Evolutionary conservation across 2,797 vertebrate genomes (phyloP).

Genomic region (Brachyalestes nurse): DNA sequence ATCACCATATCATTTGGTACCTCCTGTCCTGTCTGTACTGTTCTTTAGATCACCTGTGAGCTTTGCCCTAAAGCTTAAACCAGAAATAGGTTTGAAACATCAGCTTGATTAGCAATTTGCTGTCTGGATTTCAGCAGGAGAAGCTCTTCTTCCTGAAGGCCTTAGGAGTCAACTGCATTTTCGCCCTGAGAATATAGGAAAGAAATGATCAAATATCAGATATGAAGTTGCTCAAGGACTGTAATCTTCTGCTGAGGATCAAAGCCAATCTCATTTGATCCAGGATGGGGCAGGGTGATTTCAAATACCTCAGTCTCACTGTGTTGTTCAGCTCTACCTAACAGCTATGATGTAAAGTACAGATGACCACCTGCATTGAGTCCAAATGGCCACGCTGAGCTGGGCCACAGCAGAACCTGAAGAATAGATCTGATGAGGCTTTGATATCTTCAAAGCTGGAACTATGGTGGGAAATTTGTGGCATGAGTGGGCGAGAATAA

Average conservation of each 20-base stretch:
- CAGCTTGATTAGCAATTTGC: not conserved
- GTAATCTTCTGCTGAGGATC: conserved; percentile 27
- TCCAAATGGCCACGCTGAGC: conserved; percentile 3
- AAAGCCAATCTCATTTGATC: conserved; percentile 53
- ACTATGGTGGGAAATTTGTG: conserved; percentile 17
- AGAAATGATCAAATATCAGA: conserved; percentile 47
- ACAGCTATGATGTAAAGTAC: conserved; percentile 50
- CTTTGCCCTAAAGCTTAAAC: not conserved
- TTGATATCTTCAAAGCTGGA: conserved; percentile 36
- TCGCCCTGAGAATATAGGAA: conserved; percentile 1
- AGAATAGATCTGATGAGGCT: conserved; percentile 26
- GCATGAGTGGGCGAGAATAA: conserved; percentile 4
- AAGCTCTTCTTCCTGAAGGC: not conserved
- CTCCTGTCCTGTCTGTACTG: not conserved
- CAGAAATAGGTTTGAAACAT: not conserved
- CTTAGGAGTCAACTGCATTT: not conserved
- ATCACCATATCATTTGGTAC: not conserved
- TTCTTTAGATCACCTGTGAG: not conserved
- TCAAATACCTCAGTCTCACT: conserved; percentile 5
- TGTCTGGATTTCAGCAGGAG: conserved; percentile 7
- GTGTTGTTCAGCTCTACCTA: conserved; percentile 9
- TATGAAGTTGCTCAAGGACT: conserved; percentile 20
- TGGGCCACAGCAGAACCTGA: conserved; percentile 1
- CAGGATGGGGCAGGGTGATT: conserved; percentile 11
- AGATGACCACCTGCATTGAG: conserved; percentile 53